These are phyloP conservation scores for Stomatorhinus ivindoensis DNA, from an alignment of 2,113 vertebrate species.

Conservation along the genomic window DNA sequence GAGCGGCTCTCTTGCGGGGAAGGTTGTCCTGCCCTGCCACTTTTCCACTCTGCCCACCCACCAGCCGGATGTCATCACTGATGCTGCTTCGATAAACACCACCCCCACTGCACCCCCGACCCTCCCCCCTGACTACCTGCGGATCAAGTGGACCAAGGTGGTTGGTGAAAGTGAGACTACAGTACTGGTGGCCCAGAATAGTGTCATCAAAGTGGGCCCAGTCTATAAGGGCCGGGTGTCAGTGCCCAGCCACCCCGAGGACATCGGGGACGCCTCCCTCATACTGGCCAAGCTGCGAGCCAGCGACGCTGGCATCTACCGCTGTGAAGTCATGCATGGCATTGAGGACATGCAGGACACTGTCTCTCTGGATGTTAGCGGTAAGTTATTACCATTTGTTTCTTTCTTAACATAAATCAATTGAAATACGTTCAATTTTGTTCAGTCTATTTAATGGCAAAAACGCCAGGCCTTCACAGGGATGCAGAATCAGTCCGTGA, in stretches of 20 bases:
- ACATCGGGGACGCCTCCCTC: conserved; percentile 69
- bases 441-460: background rate
- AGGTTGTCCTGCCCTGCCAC: conserved; percentile 70
- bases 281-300: conserved; percentile 64
- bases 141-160: conserved; percentile 90
- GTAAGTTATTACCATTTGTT: conserved; percentile 55
- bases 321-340: conserved; percentile 82
- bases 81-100: background rate
- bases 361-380: conserved; percentile 64
- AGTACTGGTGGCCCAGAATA: conserved; percentile 79
- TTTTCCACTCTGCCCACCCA: conserved; percentile 65
- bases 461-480: background rate
- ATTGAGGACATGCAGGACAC: conserved; percentile 75
- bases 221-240: conserved; percentile 68
- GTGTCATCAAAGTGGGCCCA: conserved; percentile 71
- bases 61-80: conserved; percentile 36
- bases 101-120: background rate
- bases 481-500: background rate
- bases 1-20: conserved; percentile 66
- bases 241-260: conserved; percentile 56
- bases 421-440: background rate
- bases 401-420: too few species aligned
- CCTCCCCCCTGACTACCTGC: conserved; percentile 55
- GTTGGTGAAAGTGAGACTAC: conserved; percentile 68
- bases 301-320: conserved; percentile 78